Conservation (phyloP, 1,140 invertebrate species). For the Papilio dardanus region DNA sequence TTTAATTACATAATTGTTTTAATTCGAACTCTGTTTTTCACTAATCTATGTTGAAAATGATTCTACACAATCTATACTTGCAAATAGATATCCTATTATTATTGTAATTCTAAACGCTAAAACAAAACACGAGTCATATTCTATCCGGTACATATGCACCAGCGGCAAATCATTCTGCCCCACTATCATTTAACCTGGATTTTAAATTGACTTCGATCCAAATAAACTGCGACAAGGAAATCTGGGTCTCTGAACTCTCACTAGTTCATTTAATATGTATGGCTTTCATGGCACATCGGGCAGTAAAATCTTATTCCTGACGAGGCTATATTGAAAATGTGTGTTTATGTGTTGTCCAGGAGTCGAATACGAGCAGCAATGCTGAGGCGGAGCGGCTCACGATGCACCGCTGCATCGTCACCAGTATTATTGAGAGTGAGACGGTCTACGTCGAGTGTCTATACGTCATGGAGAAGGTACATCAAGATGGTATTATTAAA, state of each 20-base stretch:
- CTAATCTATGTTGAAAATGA: background rate
- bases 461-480: slow-evolving; percentile 92
- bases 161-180: background rate
- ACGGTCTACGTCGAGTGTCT: slow-evolving; percentile 94
- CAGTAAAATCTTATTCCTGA: no score
- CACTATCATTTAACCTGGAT: background rate
- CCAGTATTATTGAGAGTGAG: slow-evolving; percentile 95
- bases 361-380: slow-evolving; percentile 81
- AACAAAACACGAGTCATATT: background rate
- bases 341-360: slow-evolving; percentile 56
- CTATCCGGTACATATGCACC: background rate
- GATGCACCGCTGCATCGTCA: slow-evolving; percentile 93
- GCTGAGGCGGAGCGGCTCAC: slow-evolving; percentile 87
- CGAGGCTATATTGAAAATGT: background rate
- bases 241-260: slow-evolving; percentile 5
- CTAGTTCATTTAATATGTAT: slow-evolving; percentile 48
- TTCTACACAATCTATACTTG: no score
- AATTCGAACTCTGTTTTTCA: background rate
- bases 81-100: no score
- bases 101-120: background rate
- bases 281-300: background rate
- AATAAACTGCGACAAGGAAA: background rate
- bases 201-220: background rate
- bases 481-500: background rate
- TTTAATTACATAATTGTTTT: background rate